Evolutionary conservation across 2,797 vertebrate genomes (phyloP).

Genomic region (Catharus ustulatus): DNA sequence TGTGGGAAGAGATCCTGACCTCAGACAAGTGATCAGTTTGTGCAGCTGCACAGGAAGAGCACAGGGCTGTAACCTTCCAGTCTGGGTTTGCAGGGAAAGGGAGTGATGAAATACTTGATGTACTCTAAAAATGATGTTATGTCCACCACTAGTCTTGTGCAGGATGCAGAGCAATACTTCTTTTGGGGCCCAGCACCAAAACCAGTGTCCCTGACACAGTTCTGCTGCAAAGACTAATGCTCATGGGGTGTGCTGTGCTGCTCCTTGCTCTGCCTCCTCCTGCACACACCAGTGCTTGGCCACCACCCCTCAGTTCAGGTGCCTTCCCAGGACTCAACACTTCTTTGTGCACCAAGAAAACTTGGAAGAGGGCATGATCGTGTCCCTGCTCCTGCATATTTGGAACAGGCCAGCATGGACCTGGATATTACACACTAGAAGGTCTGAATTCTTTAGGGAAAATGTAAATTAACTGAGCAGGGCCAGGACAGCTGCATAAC

Average conservation of each 20-base stretch:
- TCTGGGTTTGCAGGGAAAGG: neutral
- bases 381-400: neutral
- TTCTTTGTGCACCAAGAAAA: neutral
- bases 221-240: neutral
- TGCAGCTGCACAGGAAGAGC: neutral
- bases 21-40: neutral
- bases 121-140: neutral
- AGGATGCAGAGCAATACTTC: neutral
- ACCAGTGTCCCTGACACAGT: neutral
- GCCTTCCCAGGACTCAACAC: neutral
- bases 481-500: neutral
- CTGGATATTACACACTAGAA: neutral
- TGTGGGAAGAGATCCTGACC: neutral
- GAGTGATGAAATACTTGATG: neutral
- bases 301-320: neutral
- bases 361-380: neutral
- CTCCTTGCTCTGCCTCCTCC: neutral
- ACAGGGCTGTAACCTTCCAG: neutral
- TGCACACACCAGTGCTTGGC: neutral
- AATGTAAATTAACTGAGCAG: neutral
- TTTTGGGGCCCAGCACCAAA: neutral
- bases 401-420: neutral
- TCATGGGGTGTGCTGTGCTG: fast-evolving
- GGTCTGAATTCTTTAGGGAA: neutral
- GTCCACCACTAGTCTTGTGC: neutral